phyloP scores from a whole-genome alignment of 2,888 invertebrate species.

The Chrysotoxum bicinctum region DNA sequence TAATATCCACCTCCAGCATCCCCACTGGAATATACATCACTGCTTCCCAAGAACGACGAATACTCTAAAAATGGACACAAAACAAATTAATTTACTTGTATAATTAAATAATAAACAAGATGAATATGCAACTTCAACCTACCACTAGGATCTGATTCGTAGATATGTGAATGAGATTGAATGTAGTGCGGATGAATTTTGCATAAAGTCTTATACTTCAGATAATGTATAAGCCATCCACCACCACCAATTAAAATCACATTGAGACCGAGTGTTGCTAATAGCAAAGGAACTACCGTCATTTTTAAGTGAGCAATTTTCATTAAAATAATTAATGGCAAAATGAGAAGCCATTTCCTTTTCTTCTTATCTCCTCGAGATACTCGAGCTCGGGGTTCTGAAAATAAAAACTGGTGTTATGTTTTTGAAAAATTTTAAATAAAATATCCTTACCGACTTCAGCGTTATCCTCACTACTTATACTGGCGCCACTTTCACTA shows the following conservation, averaged over 20 bases:
- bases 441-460: constrained; percentile 75
- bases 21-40: constrained; percentile 74
- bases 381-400: constrained; percentile 75
- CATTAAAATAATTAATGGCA: constrained; percentile 79
- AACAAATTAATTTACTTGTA: not conserved
- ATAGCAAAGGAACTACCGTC: constrained; percentile 77
- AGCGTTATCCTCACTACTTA: constrained; percentile 70
- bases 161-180: constrained; percentile 80
- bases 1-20: constrained; percentile 75
- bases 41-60: constrained; percentile 79
- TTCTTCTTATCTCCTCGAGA: constrained; percentile 76
- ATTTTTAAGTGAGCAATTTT: constrained; percentile 80
- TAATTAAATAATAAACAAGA: not conserved
- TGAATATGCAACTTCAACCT: constrained; percentile 30
- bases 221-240: constrained; percentile 79
- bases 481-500: constrained; percentile 77
- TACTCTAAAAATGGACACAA: constrained; percentile 75
- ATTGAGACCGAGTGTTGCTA: constrained; percentile 78
- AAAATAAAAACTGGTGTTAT: no score
- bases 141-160: constrained; percentile 79
- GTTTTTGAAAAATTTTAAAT: not conserved
- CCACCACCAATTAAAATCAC: constrained; percentile 78
- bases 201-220: constrained; percentile 80
- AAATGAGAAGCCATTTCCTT: constrained; percentile 78
- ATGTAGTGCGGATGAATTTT: constrained; percentile 80